A percentile compares a stretch with the other conserved stretches of the same genome.
Evolutionary conservation across 1,140 invertebrate species (phyloP).

Genomic region (Dreissena rostriformis): DNA sequence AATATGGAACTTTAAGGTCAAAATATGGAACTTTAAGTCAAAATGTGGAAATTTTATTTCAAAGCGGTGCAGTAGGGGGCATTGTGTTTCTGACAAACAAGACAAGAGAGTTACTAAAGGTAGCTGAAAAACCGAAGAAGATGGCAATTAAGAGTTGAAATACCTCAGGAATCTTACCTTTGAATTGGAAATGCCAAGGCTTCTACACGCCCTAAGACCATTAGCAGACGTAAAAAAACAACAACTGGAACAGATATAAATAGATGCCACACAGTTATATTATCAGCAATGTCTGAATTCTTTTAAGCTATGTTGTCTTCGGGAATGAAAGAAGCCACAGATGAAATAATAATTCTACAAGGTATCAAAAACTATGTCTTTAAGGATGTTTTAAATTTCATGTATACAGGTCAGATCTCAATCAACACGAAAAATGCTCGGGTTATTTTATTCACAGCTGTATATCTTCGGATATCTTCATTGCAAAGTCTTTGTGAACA

Average conservation of each 20-base stretch:
- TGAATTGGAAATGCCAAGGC: conserved; percentile 43
- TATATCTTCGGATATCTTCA: conserved; percentile 51
- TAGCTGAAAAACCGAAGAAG: conserved; percentile 14
- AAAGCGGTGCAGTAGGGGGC: too few relatives aligned
- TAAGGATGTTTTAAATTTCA: conserved; percentile 37
- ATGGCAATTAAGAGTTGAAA: conserved; percentile 27
- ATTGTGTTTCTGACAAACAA: too few relatives aligned
- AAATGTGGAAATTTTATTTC: too few relatives aligned
- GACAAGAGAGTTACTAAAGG: conserved; percentile 40
- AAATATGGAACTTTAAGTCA: too few relatives aligned
- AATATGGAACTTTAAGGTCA: too few relatives aligned
- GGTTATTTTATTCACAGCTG: conserved; percentile 45
- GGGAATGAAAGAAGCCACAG: conserved; percentile 60
- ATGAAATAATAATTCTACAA: conserved; percentile 39
- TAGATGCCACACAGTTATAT: conserved; percentile 63
- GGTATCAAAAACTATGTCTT: conserved; percentile 43
- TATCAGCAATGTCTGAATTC: conserved; percentile 63
- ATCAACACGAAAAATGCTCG: conserved; percentile 49
- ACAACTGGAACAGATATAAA: conserved; percentile 47
- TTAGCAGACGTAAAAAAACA: conserved; percentile 61
- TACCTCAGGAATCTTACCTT: conserved; percentile 42
- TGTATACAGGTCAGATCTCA: conserved; percentile 50
- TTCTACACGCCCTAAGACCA: conserved; percentile 32
- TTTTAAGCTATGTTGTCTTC: conserved; percentile 70
- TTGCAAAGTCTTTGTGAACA: conserved; percentile 48